phyloP scores from a whole-genome alignment of 1,140 invertebrate genomes.

The Zelostemma sp. region DNA sequence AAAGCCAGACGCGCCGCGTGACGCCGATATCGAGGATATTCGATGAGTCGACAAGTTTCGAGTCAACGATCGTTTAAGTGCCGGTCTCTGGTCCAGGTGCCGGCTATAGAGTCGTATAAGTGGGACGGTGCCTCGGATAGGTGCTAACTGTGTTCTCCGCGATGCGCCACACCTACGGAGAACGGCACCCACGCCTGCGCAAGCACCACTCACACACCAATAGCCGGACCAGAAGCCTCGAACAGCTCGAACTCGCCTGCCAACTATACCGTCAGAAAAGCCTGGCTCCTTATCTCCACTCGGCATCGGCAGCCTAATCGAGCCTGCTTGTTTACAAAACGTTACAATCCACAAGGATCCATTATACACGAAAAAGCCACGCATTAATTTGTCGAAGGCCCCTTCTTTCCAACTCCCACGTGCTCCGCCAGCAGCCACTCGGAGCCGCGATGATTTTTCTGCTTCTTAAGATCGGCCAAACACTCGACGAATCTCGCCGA shows the following conservation, averaged over 20 bases:
- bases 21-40: conserved; percentile 48
- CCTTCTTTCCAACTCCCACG: conserved; percentile 37
- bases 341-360: conserved; percentile 50
- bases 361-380: conserved; percentile 40
- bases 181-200: conserved; percentile 35
- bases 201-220: conserved; percentile 20
- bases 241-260: not conserved
- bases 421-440: not conserved
- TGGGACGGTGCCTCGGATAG: conserved; percentile 48
- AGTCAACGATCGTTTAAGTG: conserved; percentile 57
- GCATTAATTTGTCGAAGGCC: conserved; percentile 44
- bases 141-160: conserved; percentile 48
- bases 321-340: conserved; percentile 56
- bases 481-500: not conserved
- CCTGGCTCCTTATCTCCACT: conserved; percentile 31
- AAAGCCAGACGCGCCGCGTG: conserved; percentile 33
- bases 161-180: conserved; percentile 34
- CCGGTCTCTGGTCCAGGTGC: conserved; percentile 46
- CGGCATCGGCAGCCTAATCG: conserved; percentile 36
- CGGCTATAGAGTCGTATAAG: conserved; percentile 43
- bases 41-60: conserved; percentile 48
- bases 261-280: not conserved
- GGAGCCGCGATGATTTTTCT: too few relatives aligned
- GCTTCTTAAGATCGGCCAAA: not conserved
- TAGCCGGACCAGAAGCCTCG: conserved; percentile 30